Evolutionary conservation across 2,888 invertebrate genomes (phyloP).

Genomic region (Chrysodeixis includens): DNA sequence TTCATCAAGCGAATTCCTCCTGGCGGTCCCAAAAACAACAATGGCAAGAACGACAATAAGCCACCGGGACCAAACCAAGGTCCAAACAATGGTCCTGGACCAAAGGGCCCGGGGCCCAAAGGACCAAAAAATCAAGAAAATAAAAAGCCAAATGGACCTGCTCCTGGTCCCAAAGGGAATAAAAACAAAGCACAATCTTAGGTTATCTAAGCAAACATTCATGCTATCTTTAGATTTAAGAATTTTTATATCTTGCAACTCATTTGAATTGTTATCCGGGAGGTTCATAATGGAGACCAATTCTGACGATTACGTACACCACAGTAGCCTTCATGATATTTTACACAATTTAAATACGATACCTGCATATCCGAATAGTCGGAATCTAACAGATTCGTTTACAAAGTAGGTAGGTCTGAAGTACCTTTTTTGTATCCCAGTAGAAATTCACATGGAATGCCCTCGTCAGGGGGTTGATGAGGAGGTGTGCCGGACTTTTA

Average conservation of each 20-base stretch:
- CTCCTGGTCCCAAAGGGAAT: slow-evolving; percentile 37
- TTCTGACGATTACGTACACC: slow-evolving; percentile 49
- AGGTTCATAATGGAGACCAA: slow-evolving; percentile 34
- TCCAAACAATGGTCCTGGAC: slow-evolving; percentile 47
- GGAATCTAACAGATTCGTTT: not conserved
- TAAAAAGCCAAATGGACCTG: slow-evolving; percentile 49
- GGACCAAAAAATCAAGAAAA: slow-evolving; percentile 40
- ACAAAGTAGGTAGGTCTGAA: too few relatives aligned
- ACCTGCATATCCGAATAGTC: slow-evolving; percentile 21
- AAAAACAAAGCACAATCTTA: slow-evolving; percentile 41
- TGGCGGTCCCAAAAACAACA: slow-evolving; percentile 55
- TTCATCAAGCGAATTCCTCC: slow-evolving; percentile 71
- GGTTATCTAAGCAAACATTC: not conserved
- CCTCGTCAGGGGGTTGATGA: too few relatives aligned
- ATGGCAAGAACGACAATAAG: slow-evolving; percentile 59
- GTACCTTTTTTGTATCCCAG: too few relatives aligned
- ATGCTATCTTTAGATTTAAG: not conserved
- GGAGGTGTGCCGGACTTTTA: too few relatives aligned
- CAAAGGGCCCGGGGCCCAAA: slow-evolving; percentile 56
- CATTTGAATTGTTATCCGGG: slow-evolving; percentile 47
- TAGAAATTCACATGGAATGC: too few relatives aligned
- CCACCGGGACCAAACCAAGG: slow-evolving; percentile 41
- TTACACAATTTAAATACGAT: slow-evolving; percentile 19
- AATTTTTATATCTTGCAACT: slow-evolving; percentile 23
- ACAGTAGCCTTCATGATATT: slow-evolving; percentile 34